Base-by-base conservation (phyloP, 1,140 invertebrate species). In the Panagrolaimus sp. region DNA sequence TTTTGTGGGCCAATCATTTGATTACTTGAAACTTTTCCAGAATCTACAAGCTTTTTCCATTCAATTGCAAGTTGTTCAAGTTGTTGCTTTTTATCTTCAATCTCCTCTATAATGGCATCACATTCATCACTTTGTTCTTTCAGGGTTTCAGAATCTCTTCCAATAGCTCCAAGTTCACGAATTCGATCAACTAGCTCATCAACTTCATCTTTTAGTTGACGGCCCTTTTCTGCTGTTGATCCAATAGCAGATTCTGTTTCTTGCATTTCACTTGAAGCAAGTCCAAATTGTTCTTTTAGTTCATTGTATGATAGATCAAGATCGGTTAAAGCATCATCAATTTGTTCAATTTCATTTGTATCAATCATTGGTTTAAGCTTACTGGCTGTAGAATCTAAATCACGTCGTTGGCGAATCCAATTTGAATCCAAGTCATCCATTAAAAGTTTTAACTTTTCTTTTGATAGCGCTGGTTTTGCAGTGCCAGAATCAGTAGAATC, bases 101-200 rank as follows among this genome's bases (percentile, higher is more conserved):
- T 27, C 27, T 57, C 51, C 1, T 5, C 46, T 16, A 7, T 75
- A 67, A 84, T 76, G 13, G 93, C 92, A 48, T 90, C 89, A 92
- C 92, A 95, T 78, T 90, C 89, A 48, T 88, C 88, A 83, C 95
- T 92, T 53, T 96, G 84, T 4, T 89, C 88, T 20, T 67, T 44
- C 1, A 84, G 51, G 4, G 89, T 89, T 79, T 95, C 92, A 31
- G 31, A 62, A 13, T 67, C 66, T 1, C 66, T 43, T 1, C 57
- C 66, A 16, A 67, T 67, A 11, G 66, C 43, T 31, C 51, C 20
- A 42, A 67, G 48, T 38, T 43, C 31, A 1, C 16, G 51, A 42
- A 66, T 42, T 27, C 25, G 61, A 92, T 88, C n/a, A 94, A 87
- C 3, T 87, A 87, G 23, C 88, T 88, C 0, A 90, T 90, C 77